Evolutionary conservation across 2,113 vertebrate genomes (phyloP), one percentile per base, ranked within the genome.

Genomic region (Platichthys flesus): DNA sequence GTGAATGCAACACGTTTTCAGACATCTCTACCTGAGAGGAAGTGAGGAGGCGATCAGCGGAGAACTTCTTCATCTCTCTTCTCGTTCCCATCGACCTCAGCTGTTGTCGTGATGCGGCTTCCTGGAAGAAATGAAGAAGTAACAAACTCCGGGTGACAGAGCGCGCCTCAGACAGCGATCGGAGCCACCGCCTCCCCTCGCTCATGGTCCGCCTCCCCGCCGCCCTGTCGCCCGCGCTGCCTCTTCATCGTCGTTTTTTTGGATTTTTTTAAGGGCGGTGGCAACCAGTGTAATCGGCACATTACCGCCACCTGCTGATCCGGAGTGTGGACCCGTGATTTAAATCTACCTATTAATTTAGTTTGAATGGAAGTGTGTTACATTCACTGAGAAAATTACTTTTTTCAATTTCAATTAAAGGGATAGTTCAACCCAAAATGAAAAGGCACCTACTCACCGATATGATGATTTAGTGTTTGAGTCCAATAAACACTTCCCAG

Each of bases 1-100:
- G 2, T 20, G 20, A 40, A 55, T 31, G n/a, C 83, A 81, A 88
- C 81, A 74, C 58, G 80, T 79, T 62, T 69, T 78, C 26, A 51
- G 52, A 35, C 26, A 26, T 42, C 35, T 62, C 5, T 81, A 89
- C 85, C 88, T 89, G 66, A n/a, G 54, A 16, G 63, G 67, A 76
- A 58, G 62, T 67, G 60, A 35, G 42, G 35, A 77, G 71, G 60
- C 52, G 71, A 23, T 69, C 68, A 56, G 70, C 58, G 24, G 75
- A 59, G 62, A 49, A 37, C 78, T 49, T 31, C 21, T 71, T 21
- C 87, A 81, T 76, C 40, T 37, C 81, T 75, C 47, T 28, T 63
- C 54, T 85, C 23, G 56, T 74, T 58, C 47, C 47, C 68, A 54
- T 75, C 67, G 77, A 63, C 64, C 77, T 72, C 42, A 58, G 47